Base-by-base conservation (phyloP, 2,888 invertebrate genomes). In the Lathronympha strigana region DNA sequence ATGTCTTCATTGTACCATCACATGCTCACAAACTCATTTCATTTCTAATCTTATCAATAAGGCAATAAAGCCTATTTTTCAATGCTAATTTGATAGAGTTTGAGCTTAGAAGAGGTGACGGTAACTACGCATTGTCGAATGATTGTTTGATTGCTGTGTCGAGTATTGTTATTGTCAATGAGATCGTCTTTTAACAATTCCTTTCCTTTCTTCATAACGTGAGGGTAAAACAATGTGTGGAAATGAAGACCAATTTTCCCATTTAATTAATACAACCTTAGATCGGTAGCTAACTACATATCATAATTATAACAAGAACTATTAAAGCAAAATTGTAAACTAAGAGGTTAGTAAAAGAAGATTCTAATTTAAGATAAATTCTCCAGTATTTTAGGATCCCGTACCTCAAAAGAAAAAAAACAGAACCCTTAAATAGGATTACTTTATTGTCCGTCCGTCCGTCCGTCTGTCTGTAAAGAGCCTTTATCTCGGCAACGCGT, bases 1-100 rank as follows among this genome's bases (percentile, higher is more conserved):
- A 75, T 71, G 71, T 76, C 76, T 78, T 76, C 69, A 79, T 83
- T 79, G 76, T 21, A 57, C 61, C 68, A 61, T 70, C 67, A 51
- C 33, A 9, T 67, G 67, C 69, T 67, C 50, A 58, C 61, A 53
- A n/a, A 50, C 51, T 63, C 68, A 67, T 64, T 67, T 66, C 53
- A 68, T 54, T 55, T 43, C 6, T 43, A 15, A 55, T 43, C 55
- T 43, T 43, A 17, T 28, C n/a, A 8, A 8, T 4, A 57, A 57
- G 0, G 31, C 1, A 31, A 21, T 43, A 57, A 45, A 57, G 57
- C 21, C 40, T 45, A 21, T 55, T 68, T 53, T 63, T 54, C 70
- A 66, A 58, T 55, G 45, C 50, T 9, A 36, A 67, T 4, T 28
- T 19, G 2, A 11, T 25, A 43, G 38, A 28, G 28, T 28, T 38